Conservation (phyloP, 2,113 vertebrate genomes). For the Phaetusa simplex region DNA sequence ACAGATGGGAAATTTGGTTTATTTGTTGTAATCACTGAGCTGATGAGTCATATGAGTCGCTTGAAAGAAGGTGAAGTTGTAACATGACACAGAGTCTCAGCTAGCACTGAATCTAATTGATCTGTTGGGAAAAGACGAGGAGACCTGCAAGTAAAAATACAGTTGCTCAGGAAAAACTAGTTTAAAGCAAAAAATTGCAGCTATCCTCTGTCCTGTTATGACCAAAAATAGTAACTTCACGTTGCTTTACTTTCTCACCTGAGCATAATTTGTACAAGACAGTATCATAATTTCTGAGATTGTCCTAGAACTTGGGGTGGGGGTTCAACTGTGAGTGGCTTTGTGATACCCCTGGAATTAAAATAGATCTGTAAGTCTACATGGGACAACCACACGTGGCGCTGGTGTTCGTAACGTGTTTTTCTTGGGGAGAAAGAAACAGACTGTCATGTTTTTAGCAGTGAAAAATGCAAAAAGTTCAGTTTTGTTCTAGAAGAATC, state of each 20-base stretch:
- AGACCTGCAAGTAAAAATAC: background rate
- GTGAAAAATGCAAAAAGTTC: background rate
- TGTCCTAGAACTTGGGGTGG: too few species aligned
- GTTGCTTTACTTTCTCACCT: background rate
- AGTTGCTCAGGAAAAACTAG: background rate
- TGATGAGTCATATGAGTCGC: background rate
- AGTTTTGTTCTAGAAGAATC: background rate
- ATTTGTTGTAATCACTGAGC: slow-evolving; percentile 39
- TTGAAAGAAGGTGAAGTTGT: slow-evolving; percentile 36
- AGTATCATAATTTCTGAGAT: background rate
- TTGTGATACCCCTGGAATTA: background rate
- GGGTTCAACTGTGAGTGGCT: background rate
- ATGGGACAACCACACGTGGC: background rate
- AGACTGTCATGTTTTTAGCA: background rate
- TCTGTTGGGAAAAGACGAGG: background rate
- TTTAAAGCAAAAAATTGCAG: background rate
- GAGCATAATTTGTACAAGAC: background rate
- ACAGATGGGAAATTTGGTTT: slow-evolving; percentile 36
- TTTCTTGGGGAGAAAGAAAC: background rate
- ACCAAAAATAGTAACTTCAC: background rate
- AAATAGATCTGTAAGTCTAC: background rate
- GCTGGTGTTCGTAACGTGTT: background rate
- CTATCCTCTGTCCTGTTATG: background rate
- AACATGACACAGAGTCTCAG: slow-evolving; percentile 2
- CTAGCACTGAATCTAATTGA: background rate